Percentiles rank a stretch among this genome's conserved stretches.
Conservation (phyloP, 2,797 vertebrate species). For the Anas acuta region DNA sequence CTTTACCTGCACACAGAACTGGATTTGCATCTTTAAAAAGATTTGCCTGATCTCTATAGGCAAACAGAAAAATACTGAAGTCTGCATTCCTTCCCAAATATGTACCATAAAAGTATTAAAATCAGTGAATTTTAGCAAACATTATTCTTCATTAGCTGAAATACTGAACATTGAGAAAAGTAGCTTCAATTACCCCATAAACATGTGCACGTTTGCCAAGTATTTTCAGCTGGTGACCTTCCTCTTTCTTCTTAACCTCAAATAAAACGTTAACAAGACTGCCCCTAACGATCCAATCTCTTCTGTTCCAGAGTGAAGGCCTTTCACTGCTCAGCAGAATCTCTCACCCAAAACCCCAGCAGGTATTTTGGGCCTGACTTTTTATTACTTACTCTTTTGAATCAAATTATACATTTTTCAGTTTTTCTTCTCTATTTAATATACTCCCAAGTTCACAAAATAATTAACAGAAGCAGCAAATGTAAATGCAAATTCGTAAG, state of each 20-base stretch:
- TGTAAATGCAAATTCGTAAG: neutral
- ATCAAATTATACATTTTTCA: neutral
- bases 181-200: neutral
- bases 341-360: neutral
- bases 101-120: neutral
- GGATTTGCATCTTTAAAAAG: neutral
- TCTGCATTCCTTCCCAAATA: neutral
- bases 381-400: neutral
- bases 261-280: neutral
- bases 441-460: neutral
- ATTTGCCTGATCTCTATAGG: neutral
- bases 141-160: neutral
- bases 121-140: no score
- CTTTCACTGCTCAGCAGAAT: neutral
- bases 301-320: neutral
- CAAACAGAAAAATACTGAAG: neutral
- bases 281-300: neutral
- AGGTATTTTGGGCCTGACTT: neutral
- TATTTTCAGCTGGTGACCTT: neutral
- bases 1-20: neutral
- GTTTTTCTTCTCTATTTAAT: neutral
- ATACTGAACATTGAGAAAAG: neutral
- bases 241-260: neutral
- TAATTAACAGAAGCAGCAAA: neutral
- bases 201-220: neutral